Base-by-base conservation (phyloP, 2,113 vertebrate species). In the Chaetura pelagica region DNA sequence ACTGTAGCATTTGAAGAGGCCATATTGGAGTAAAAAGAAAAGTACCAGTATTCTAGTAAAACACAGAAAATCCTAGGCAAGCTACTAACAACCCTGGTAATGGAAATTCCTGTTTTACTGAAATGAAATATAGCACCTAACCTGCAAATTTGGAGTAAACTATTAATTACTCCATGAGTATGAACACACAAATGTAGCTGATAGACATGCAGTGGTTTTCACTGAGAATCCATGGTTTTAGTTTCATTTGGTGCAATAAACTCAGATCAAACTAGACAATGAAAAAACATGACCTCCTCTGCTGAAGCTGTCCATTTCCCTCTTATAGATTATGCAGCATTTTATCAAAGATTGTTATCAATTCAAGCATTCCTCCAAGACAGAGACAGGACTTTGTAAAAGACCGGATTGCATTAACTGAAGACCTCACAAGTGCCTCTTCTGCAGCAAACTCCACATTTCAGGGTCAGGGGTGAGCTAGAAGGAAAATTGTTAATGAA, bases 401-500 rank as follows among this genome's bases (percentile, higher is more conserved):
- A 94, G 59, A 59, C 63, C 89, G 80, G 55, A 89, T 79, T 95
- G 57, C 72, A 93, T 91, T 93, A 95, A 68, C 82, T 84, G 89
- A 88, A 96, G 64, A 55, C 51, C 77, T 67, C 3, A 11, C 79
- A 95, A 95, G 89, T 86, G 59, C 55, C 84, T 96, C 87, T 90
- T 91, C 76, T 83, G 54, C 66, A 88, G 90, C 57, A 94, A 76
- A 82, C 32, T 91, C 86, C 93, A 86, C 72, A 79, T 93, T 97
- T 96, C 85, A 76, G 55, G 94, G 94, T 96, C 92, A 93, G 48
- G 55, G 89, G 75, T 96, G 96, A 97, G 42, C 48, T 93, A 94
- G 86, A 90, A 95, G 90, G 94, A 84, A 97, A 97, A 96, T 86
- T 93, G 90, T 97, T 97, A 95, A 94, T 95, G 94, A 97, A 96